Conservation (phyloP, 2,888 invertebrate species). For the Sepioteuthis lessoniana region DNA sequence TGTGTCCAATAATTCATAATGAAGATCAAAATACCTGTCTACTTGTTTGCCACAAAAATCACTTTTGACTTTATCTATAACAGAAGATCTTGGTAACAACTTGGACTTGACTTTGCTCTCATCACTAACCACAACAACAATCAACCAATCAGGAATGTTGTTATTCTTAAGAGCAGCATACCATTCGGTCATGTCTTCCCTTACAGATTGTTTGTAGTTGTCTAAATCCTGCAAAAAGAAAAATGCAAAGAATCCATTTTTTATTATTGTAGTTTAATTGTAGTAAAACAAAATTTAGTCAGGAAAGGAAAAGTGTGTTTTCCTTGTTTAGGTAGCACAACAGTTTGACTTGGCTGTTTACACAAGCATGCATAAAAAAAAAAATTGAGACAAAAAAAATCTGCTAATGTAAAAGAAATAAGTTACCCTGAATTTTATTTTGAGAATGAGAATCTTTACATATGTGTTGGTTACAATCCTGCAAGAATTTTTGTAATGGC, state of each 20-base stretch:
- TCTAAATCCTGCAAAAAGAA: conserved; percentile 87
- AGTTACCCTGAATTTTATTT: too few species aligned
- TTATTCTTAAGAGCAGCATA: conserved; percentile 84
- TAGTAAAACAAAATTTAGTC: too few species aligned
- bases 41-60: conserved; percentile 94
- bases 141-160: conserved; percentile 92
- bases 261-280: too few species aligned
- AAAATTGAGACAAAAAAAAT: too few species aligned
- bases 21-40: conserved; percentile 78
- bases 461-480: too few species aligned
- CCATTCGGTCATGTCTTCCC: conserved; percentile 93
- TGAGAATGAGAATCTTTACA: too few species aligned
- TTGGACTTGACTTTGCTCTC: conserved; percentile 91
- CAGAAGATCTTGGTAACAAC: conserved; percentile 88
- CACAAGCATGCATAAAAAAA: too few species aligned
- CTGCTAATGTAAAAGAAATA: too few species aligned
- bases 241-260: background rate
- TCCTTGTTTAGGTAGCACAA: too few species aligned
- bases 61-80: conserved; percentile 92
- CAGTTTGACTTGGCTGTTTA: too few species aligned
- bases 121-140: conserved; percentile 91
- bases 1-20: background rate
- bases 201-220: conserved; percentile 88
- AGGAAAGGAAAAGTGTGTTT: too few species aligned
- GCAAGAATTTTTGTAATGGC: too few species aligned